phyloP scores from a whole-genome alignment of 2,888 invertebrate species.

The Oegoconia quadripuncta region DNA sequence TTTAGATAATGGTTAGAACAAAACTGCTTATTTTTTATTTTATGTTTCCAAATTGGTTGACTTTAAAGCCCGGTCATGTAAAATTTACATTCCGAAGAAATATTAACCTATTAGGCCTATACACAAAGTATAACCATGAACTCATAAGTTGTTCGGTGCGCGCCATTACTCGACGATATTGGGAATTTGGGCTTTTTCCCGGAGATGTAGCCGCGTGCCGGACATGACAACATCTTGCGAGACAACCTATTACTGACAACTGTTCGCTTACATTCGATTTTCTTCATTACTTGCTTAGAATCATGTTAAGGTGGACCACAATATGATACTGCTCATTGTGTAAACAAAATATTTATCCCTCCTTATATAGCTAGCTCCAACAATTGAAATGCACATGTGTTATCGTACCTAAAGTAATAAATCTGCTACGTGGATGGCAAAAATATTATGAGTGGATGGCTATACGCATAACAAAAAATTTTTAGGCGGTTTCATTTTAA shows the following conservation, averaged over 20 bases:
- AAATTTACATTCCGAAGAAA: too few relatives aligned
- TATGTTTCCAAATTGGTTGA: too few relatives aligned
- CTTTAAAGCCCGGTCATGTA: too few relatives aligned
- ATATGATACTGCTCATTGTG: background rate
- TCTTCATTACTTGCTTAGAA: conserved; percentile 43
- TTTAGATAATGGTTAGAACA: too few relatives aligned
- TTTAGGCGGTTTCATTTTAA: background rate
- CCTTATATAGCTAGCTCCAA: too few relatives aligned
- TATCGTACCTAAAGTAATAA: too few relatives aligned
- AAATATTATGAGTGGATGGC: too few relatives aligned
- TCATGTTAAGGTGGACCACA: background rate
- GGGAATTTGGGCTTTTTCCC: conserved; percentile 63
- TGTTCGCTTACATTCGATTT: conserved; percentile 38
- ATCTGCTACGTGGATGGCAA: too few relatives aligned
- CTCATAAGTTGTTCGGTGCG: conserved; percentile 19
- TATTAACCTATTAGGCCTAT: too few relatives aligned
- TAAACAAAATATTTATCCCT: background rate
- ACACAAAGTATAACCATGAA: too few relatives aligned
- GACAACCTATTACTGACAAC: conserved; percentile 70
- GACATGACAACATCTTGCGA: conserved; percentile 68
- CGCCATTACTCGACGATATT: conserved; percentile 70
- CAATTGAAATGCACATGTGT: too few relatives aligned
- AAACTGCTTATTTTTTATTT: too few relatives aligned
- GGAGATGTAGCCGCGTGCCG: conserved; percentile 39
- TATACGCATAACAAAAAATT: background rate